A percentile compares a stretch with the other conserved stretches of the same genome.
These are phyloP conservation scores for Dermatemys mawii DNA, from an alignment of 2,113 vertebrate species.

Conservation along the genomic window DNA sequence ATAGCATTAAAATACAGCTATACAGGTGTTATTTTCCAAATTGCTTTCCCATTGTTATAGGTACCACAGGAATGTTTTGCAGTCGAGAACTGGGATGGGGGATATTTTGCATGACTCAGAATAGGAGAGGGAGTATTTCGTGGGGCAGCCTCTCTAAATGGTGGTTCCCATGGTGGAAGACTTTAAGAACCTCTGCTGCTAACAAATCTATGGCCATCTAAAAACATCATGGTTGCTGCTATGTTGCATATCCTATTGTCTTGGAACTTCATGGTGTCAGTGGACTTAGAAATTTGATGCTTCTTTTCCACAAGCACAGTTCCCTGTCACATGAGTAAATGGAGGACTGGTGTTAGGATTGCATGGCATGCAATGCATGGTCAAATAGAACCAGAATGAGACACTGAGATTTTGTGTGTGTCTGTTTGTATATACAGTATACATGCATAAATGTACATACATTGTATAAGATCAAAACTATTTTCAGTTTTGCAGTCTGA, in stretches of 20 bases:
- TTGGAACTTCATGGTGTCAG: not conserved
- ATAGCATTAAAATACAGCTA: not conserved
- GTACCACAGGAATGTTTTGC: not conserved
- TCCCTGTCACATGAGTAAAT: not conserved
- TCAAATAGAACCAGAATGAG: not conserved
- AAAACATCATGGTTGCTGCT: not conserved
- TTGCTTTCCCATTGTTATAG: not conserved
- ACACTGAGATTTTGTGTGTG: not conserved
- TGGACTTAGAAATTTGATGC: not conserved
- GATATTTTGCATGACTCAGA: not conserved
- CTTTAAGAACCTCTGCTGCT: not conserved
- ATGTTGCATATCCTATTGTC: too few relatives aligned
- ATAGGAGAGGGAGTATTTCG: not conserved
- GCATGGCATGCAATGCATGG: accelerated
- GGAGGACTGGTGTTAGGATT: not conserved
- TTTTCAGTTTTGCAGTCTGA: not conserved
- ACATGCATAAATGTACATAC: not conserved
- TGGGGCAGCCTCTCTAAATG: not conserved
- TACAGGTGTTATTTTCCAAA: not conserved
- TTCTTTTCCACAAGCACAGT: not conserved
- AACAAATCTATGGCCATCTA: not conserved
- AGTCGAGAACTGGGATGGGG: not conserved
- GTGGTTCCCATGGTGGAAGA: not conserved
- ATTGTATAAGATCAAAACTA: not conserved
- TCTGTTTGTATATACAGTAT: not conserved